phyloP scores from a whole-genome alignment of 2,888 invertebrate species.

The Pseudococcus jackbeardsleyi region DNA sequence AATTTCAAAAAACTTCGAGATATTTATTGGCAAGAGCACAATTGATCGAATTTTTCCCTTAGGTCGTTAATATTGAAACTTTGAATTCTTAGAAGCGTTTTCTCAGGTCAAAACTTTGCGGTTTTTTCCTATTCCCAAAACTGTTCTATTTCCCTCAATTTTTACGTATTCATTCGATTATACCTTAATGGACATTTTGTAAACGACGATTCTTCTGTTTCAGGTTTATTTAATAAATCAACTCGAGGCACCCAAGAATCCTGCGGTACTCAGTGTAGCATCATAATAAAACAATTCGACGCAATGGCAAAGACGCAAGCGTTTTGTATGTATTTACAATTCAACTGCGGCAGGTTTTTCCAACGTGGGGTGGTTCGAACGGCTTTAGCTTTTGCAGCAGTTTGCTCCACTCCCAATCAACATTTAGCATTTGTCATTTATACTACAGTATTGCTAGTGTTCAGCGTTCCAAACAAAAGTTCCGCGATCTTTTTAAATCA shows the following conservation, averaged over 20 bases:
- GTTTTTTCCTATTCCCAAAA: no score
- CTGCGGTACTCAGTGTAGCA: conserved; percentile 1
- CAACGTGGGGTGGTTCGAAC: conserved; percentile 4
- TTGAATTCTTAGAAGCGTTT: no score
- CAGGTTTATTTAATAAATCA: conserved; percentile 12
- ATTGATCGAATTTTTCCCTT: no score
- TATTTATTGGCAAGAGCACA: no score
- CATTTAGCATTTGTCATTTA: conserved; percentile 35
- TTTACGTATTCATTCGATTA: background rate
- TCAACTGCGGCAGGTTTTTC: conserved; percentile 43
- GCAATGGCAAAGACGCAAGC: conserved; percentile 43
- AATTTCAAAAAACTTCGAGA: no score
- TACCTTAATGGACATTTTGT: background rate
- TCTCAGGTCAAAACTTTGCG: no score
- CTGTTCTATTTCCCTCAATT: no score
- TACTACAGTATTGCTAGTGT: background rate
- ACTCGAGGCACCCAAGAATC: background rate
- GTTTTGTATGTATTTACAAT: conserved; percentile 40
- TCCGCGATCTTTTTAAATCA: conserved; percentile 36
- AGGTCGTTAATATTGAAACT: no score
- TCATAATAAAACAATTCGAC: conserved; percentile 17
- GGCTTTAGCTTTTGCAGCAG: conserved; percentile 43
- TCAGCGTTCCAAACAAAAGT: background rate
- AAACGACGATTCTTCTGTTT: background rate
- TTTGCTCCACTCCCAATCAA: conserved; percentile 38